Percentiles rank a stretch among this genome's conserved stretches.
These are phyloP conservation scores for Caenorhabditis drosophilae DNA, from an alignment of 2,888 invertebrate species.

Conservation along the genomic window DNA sequence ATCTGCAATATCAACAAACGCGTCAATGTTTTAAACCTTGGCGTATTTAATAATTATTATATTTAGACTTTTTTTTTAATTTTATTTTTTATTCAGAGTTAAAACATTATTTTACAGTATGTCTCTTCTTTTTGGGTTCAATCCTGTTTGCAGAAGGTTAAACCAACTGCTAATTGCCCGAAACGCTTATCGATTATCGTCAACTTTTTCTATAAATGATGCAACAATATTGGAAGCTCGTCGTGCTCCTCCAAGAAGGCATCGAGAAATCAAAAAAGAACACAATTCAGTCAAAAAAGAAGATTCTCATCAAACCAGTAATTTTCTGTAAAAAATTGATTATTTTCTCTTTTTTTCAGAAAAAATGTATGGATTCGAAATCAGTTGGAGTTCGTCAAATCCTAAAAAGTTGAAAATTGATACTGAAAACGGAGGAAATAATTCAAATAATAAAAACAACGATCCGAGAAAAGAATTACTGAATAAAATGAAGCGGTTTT, in stretches of 20 bases:
- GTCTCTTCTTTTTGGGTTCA: background rate
- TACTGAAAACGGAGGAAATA: conserved; percentile 4
- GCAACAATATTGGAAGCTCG: background rate
- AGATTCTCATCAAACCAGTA: too few species aligned
- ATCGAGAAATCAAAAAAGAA: too few species aligned
- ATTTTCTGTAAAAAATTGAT: too few species aligned
- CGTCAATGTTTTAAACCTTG: too few species aligned
- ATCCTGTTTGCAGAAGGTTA: background rate
- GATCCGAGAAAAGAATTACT: conserved; percentile 33
- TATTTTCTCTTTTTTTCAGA: conserved; percentile 11
- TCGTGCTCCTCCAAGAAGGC: background rate
- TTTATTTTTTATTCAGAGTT: too few species aligned
- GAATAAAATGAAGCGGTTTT: conserved; percentile 46
- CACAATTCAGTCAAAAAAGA: too few species aligned
- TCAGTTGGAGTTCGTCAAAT: conserved; percentile 25
- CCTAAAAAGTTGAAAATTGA: conserved; percentile 12
- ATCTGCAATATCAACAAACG: too few species aligned
- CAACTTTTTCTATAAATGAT: conserved; percentile 8
- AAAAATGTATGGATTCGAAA: conserved; percentile 10
- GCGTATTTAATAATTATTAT: too few species aligned
- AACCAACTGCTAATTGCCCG: background rate
- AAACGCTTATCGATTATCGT: too few species aligned
- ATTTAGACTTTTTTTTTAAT: too few species aligned
- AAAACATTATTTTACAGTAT: too few species aligned
- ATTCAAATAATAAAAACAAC: conserved; percentile 18